Conservation (phyloP, 2,797 vertebrate genomes). For the Halcyon smyrnensis region DNA sequence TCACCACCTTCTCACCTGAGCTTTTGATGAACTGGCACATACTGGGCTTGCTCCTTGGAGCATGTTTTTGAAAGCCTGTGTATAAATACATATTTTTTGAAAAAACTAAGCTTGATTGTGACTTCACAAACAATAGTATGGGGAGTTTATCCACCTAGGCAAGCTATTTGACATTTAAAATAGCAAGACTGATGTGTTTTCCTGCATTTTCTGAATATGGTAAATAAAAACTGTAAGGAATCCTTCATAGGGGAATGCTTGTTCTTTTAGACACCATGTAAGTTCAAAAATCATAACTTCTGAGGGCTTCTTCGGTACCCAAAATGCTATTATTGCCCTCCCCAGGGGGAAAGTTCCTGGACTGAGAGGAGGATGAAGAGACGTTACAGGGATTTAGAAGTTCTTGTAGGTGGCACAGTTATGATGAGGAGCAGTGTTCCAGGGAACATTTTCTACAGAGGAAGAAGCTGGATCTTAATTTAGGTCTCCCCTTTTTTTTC, state of each 20-base stretch:
- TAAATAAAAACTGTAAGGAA: accelerated
- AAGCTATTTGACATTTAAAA: neutral
- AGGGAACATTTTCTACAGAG: neutral
- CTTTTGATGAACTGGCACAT: accelerated
- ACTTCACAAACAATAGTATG: neutral
- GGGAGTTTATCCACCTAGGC: neutral
- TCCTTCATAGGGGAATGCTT: neutral
- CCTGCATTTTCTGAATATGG: accelerated
- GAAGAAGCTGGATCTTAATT: neutral
- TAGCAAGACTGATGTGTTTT: neutral
- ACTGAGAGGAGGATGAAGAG: neutral
- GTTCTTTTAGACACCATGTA: accelerated
- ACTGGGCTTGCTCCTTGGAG: neutral
- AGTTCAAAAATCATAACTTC: neutral
- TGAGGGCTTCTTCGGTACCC: neutral
- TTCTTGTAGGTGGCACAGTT: accelerated
- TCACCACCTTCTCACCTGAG: neutral
- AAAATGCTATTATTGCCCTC: neutral
- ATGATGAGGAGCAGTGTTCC: neutral
- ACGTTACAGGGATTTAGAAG: neutral
- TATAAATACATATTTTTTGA: neutral
- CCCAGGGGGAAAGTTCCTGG: neutral
- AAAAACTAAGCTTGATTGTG: neutral
- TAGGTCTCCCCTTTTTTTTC: neutral
- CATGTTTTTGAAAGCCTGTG: accelerated